phyloP scores from a whole-genome alignment of 2,113 vertebrate genomes.

The Puma concolor region DNA sequence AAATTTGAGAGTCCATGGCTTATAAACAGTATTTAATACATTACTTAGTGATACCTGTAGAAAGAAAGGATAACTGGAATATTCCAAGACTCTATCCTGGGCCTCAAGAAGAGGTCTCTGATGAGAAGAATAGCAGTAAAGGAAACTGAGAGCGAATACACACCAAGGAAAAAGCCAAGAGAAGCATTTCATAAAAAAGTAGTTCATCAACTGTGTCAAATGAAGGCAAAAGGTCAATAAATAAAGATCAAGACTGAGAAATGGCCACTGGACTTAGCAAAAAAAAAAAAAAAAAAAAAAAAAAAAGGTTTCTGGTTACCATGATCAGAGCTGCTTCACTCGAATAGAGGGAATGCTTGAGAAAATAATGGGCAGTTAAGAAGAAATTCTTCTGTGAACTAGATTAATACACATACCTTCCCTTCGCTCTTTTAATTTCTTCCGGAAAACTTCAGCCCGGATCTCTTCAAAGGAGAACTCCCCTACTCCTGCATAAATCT shows the following conservation, averaged over 20 bases:
- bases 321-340: neutral
- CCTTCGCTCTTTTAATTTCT: slow-evolving; percentile 85
- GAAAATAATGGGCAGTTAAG: neutral
- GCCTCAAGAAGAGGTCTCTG: neutral
- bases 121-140: neutral
- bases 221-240: neutral
- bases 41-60: neutral
- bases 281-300: no score
- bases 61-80: neutral
- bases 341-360: neutral
- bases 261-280: neutral
- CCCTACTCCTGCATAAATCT: slow-evolving; percentile 92
- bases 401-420: slow-evolving; percentile 80
- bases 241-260: neutral
- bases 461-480: slow-evolving; percentile 98
- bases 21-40: neutral
- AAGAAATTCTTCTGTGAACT: slow-evolving; percentile 22
- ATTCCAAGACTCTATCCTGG: neutral
- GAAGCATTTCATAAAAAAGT: neutral
- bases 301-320: neutral
- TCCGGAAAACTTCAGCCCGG: slow-evolving; percentile 92
- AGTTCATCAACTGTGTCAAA: neutral
- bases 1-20: neutral
- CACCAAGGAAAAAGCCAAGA: neutral
- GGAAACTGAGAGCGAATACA: neutral